Evolutionary conservation across 92 coral and sea anemone genomes (phyloP), one percentile per base, ranked within the genome.

Genomic region (Epizoanthus illoricatus): DNA sequence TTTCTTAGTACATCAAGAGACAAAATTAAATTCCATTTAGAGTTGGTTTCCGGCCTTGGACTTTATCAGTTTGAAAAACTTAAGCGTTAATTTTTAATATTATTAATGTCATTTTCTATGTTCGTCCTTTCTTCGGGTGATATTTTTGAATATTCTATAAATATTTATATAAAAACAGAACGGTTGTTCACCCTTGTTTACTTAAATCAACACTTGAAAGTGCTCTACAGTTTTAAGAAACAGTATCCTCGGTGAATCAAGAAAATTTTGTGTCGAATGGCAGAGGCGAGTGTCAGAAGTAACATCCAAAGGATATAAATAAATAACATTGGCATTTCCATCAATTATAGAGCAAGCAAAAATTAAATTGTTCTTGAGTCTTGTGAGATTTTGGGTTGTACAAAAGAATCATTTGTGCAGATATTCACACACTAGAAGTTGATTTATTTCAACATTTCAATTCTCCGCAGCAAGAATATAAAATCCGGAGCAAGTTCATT

Each of bases 131-230:
- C 42, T 43, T 40, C 11, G 9, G 57, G 73, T 41, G 63, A 62
- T 79, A 79, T 55, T 65, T 65, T 63, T 74, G 76, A 65, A 73
- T 84, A 43, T 67, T 84, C 85, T 83, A 80, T 70, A 86, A 81
- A 81, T 87, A 89, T 89, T 89, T 85, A 81, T 89, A 85, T 85
- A 85, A 85, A 66, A 76, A 81, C 86, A 85, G 80, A 85, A 80
- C 83, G 73, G 82, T 65, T 55, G 85, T 79, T 83, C 73, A 67
- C 19, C 5, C 43, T 45, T 80, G 88, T 73, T 80, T 49, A 69
- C 68, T 69, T 71, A 80, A 85, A 71, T 85, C 89, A 75, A 62
- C 84, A 85, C 84, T 81, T 89, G 76, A 85, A 80, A 85, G 90
- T 80, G 76, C 83, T 82, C 76, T 75, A 69, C 82, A 87, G 87